Evolutionary conservation across 2,888 invertebrate species (phyloP).

Genomic region (Thymelicus sylvestris): DNA sequence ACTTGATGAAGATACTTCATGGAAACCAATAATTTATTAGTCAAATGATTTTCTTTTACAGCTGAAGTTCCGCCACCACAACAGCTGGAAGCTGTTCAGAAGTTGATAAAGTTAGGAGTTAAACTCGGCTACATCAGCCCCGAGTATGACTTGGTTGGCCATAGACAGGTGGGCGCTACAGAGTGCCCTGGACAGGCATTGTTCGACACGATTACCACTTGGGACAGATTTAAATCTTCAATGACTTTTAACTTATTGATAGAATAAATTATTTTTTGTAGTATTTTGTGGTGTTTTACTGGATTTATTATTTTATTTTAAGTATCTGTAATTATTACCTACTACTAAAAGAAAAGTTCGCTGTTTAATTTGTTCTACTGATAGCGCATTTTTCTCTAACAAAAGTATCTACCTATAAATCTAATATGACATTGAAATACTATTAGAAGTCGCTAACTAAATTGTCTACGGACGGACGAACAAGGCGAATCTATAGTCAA

Average conservation of each 20-base stretch:
- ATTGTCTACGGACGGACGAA: too few species aligned
- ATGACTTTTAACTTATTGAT: slow-evolving; percentile 4
- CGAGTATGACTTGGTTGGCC: slow-evolving; percentile 86
- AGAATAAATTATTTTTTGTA: slow-evolving; percentile 7
- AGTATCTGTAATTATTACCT: background rate
- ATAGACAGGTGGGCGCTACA: slow-evolving; percentile 80
- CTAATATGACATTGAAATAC: too few species aligned
- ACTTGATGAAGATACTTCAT: background rate
- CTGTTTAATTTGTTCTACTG: too few species aligned
- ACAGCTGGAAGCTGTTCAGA: slow-evolving; percentile 82
- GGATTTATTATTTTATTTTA: background rate
- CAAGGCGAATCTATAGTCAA: too few species aligned
- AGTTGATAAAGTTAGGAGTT: slow-evolving; percentile 85
- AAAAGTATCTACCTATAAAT: too few species aligned
- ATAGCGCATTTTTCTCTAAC: too few species aligned
- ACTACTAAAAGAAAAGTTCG: too few species aligned
- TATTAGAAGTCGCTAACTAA: too few species aligned
- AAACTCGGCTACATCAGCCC: slow-evolving; percentile 82
- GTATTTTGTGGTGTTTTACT: background rate
- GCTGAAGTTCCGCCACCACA: slow-evolving; percentile 82
- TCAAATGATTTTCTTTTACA: slow-evolving; percentile 56
- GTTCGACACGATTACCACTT: slow-evolving; percentile 56
- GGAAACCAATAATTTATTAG: background rate
- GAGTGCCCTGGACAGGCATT: slow-evolving; percentile 88
- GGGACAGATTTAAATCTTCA: background rate